phyloP scores from a whole-genome alignment of 2,888 invertebrate species.

The Acanthacorydalis orientalis region DNA sequence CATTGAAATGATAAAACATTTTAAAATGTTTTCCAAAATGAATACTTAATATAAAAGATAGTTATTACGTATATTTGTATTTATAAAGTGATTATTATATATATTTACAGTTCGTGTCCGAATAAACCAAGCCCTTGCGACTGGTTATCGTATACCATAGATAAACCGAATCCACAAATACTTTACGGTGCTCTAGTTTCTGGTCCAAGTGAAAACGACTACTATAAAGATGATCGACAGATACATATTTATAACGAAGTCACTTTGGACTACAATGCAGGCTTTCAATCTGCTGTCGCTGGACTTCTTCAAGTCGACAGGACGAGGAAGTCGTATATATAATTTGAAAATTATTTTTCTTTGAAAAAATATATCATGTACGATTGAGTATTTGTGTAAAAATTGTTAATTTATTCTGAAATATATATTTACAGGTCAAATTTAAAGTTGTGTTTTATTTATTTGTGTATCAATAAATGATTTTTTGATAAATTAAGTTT shows the following conservation, averaged over 20 bases:
- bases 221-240: constrained; percentile 31
- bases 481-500: too few relatives aligned
- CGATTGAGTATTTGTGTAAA: too few relatives aligned
- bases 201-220: constrained; percentile 34
- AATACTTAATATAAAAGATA: neutral
- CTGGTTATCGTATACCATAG: constrained; percentile 27
- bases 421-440: too few relatives aligned
- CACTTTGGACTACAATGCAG: constrained; percentile 36
- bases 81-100: neutral
- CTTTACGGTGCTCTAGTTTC: constrained; percentile 37
- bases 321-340: constrained; percentile 5
- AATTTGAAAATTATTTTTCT: too few relatives aligned
- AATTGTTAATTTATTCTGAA: too few relatives aligned
- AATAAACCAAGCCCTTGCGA: constrained; percentile 29
- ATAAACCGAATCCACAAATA: constrained; percentile 31
- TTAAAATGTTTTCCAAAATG: too few relatives aligned
- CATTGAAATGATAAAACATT: too few relatives aligned
- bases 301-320: constrained; percentile 24
- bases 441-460: too few relatives aligned
- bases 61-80: neutral
- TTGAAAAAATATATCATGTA: too few relatives aligned
- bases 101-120: constrained; percentile 30
- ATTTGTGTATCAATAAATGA: too few relatives aligned
- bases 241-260: constrained; percentile 38
- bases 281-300: constrained; percentile 33